phyloP scores from a whole-genome alignment of 2,797 vertebrate species.

The Eidolon dupreanum region DNA sequence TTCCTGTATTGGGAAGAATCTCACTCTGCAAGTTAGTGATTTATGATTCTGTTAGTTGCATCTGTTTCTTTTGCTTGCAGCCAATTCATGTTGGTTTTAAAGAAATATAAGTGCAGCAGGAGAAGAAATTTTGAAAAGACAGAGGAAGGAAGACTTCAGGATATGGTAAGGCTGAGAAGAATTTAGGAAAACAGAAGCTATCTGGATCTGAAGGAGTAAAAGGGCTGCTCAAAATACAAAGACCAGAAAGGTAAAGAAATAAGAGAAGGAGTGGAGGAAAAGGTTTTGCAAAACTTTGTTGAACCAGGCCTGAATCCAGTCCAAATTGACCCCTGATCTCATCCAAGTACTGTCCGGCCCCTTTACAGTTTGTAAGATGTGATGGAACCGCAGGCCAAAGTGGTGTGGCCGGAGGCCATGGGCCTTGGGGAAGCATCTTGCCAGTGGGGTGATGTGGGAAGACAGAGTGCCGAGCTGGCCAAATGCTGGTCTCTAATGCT shows the following conservation, averaged over 20 bases:
- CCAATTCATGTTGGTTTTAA: constrained; percentile 68
- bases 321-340: constrained; percentile 40
- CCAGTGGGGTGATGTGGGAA: constrained; percentile 62
- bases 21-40: constrained; percentile 20
- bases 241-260: background rate
- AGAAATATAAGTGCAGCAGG: constrained; percentile 59
- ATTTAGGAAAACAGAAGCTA: constrained; percentile 48
- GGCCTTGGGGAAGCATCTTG: constrained; percentile 51
- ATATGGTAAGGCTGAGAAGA: constrained; percentile 40
- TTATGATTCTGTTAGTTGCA: constrained; percentile 62
- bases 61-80: constrained; percentile 73
- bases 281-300: constrained; percentile 9
- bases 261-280: background rate
- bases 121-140: constrained; percentile 45
- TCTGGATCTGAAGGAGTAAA: background rate
- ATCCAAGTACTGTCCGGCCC: constrained; percentile 49
- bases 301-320: constrained; percentile 22
- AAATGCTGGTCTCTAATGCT: constrained; percentile 51
- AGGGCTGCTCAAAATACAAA: background rate
- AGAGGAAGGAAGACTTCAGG: constrained; percentile 57
- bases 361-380: constrained; percentile 60
- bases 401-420: constrained; percentile 61
- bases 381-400: constrained; percentile 61
- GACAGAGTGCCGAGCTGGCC: constrained; percentile 48
- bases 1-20: constrained; percentile 51